A percentile compares a stretch with the other conserved stretches of the same genome.
These are phyloP conservation scores for Hozukius guyotensis DNA, from an alignment of 2,797 vertebrate genomes.

Conservation along the genomic window DNA sequence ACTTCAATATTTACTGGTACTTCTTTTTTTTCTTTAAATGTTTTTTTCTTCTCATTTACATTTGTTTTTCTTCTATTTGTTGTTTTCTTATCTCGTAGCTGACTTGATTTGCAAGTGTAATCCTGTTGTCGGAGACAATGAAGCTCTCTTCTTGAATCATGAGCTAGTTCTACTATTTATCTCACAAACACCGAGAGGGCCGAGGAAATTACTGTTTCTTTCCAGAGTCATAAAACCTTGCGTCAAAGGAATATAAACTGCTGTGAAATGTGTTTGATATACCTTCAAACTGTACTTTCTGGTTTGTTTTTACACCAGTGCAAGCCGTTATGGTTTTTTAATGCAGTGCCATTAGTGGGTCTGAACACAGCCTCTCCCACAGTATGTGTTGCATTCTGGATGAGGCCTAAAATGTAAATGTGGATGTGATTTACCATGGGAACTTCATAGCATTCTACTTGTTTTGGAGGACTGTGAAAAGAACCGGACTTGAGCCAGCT, in stretches of 20 bases:
- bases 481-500: slow-evolving; percentile 61
- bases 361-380: slow-evolving; percentile 28
- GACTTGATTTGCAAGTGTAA: background rate
- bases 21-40: background rate
- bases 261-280: slow-evolving; percentile 5
- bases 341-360: slow-evolving; percentile 46
- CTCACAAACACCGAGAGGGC: background rate
- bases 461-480: slow-evolving; percentile 69
- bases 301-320: slow-evolving; percentile 13
- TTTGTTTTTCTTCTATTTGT: background rate
- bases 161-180: background rate
- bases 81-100: background rate
- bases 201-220: background rate
- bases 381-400: slow-evolving; percentile 43
- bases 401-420: slow-evolving; percentile 73
- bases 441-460: slow-evolving; percentile 70
- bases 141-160: background rate
- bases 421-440: slow-evolving; percentile 77
- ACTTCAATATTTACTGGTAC: background rate
- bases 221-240: background rate
- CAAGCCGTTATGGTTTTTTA: slow-evolving; percentile 49
- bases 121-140: background rate
- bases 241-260: background rate
- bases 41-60: background rate
- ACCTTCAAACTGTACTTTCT: background rate